Conservation (phyloP, 2,113 vertebrate species). For the Melospiza georgiana region DNA sequence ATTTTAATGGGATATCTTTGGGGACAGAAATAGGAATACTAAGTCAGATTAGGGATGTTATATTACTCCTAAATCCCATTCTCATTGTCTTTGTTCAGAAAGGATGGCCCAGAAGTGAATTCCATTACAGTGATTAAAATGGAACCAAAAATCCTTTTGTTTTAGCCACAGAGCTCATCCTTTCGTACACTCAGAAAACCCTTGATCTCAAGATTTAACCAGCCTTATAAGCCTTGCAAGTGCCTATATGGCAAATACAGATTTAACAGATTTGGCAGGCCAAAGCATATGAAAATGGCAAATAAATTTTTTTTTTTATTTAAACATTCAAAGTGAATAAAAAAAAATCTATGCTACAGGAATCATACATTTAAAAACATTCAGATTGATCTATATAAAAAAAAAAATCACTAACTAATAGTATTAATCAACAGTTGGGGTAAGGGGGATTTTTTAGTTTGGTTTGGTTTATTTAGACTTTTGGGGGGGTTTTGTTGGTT, state of each 20-base stretch:
- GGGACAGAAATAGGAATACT: background rate
- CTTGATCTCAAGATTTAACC: background rate
- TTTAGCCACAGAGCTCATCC: background rate
- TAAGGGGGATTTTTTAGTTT: background rate
- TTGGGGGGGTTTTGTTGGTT: background rate
- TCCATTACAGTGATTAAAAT: background rate
- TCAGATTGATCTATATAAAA: background rate
- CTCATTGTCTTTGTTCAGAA: background rate
- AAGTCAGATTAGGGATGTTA: background rate
- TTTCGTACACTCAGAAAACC: background rate
- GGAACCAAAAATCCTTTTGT: background rate
- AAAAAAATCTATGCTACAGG: background rate
- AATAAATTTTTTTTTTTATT: background rate
- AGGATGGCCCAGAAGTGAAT: background rate
- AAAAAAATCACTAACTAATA: background rate
- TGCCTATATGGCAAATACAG: background rate
- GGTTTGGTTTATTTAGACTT: background rate
- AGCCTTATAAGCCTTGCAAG: background rate
- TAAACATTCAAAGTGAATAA: background rate
- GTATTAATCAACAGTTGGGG: background rate
- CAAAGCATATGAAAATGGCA: background rate
- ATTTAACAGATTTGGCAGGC: background rate
- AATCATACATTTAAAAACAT: background rate
- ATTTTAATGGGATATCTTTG: constrained; percentile 13
- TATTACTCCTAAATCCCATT: background rate